A percentile compares a stretch with the other conserved stretches of the same genome.
These are phyloP conservation scores for Seladonia tumulorum DNA, from an alignment of 2,888 invertebrate species.

Conservation along the genomic window DNA sequence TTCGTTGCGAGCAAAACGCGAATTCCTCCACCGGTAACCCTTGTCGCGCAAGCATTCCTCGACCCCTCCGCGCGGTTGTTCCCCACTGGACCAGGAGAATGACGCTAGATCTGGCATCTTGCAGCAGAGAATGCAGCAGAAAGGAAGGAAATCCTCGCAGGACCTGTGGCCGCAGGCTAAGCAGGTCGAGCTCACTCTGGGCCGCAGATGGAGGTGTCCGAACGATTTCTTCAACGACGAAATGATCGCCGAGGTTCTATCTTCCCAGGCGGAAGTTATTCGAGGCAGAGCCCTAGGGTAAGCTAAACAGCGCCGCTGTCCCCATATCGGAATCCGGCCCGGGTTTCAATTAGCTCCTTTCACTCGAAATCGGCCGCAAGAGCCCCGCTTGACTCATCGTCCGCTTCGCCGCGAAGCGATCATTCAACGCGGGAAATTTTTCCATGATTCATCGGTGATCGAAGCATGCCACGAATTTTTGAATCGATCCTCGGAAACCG, in stretches of 20 bases:
- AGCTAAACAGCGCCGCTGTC: slow-evolving; percentile 77
- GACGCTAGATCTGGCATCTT: slow-evolving; percentile 28
- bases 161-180: slow-evolving; percentile 87
- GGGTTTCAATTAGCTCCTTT: slow-evolving; percentile 2
- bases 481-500: background rate
- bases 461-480: background rate
- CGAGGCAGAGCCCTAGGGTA: slow-evolving; percentile 94
- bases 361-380: background rate
- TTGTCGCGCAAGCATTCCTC: slow-evolving; percentile 20
- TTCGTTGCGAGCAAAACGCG: background rate
- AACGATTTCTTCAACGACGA: slow-evolving; percentile 95
- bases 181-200: slow-evolving; percentile 91
- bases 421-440: background rate
- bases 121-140: slow-evolving; percentile 75
- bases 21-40: slow-evolving; percentile 36
- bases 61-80: background rate
- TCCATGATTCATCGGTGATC: background rate
- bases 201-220: slow-evolving; percentile 92
- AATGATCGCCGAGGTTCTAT: slow-evolving; percentile 93
- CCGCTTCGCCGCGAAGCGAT: background rate
- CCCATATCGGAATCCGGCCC: background rate
- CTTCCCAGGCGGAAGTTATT: slow-evolving; percentile 94
- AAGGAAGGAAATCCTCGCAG: slow-evolving; percentile 79
- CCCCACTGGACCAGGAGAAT: background rate
- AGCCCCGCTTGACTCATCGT: background rate